These are phyloP conservation scores for Amphimallon solstitiale DNA, from an alignment of 2,888 invertebrate species.

Conservation along the genomic window DNA sequence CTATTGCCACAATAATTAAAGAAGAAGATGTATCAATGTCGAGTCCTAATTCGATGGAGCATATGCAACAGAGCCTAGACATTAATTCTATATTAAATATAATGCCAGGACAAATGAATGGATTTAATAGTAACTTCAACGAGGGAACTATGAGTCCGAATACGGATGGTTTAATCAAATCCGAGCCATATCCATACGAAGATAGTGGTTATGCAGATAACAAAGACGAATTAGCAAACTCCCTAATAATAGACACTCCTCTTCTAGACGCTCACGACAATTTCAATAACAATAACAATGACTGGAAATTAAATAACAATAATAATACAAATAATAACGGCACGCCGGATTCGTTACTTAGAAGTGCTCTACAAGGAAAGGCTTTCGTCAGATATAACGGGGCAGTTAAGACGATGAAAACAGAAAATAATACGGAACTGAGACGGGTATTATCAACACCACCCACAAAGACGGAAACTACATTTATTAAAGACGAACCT, in stretches of 20 bases:
- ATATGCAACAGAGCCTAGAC: slow-evolving; percentile 72
- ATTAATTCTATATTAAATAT: slow-evolving; percentile 83
- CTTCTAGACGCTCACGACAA: slow-evolving; percentile 67
- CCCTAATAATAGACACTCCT: slow-evolving; percentile 66
- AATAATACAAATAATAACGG: slow-evolving; percentile 61
- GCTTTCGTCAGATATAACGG: slow-evolving; percentile 64
- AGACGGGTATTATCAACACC: slow-evolving; percentile 66
- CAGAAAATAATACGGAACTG: slow-evolving; percentile 65
- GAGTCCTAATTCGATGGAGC: slow-evolving; percentile 70
- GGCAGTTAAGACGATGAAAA: slow-evolving; percentile 52
- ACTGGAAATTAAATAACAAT: slow-evolving; percentile 83
- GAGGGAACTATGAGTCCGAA: slow-evolving; percentile 68
- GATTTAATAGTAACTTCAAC: slow-evolving; percentile 69
- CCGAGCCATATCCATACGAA: slow-evolving; percentile 79
- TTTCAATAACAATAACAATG: slow-evolving; percentile 81
- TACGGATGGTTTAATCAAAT: slow-evolving; percentile 73
- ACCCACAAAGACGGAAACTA: slow-evolving; percentile 62
- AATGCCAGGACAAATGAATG: slow-evolving; percentile 72
- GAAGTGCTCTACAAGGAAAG: slow-evolving; percentile 87
- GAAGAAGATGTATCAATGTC: slow-evolving; percentile 74
- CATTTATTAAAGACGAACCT: slow-evolving; percentile 58
- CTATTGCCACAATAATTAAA: slow-evolving; percentile 70
- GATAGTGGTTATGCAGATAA: slow-evolving; percentile 79
- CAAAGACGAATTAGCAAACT: slow-evolving; percentile 66
- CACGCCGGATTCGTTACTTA: slow-evolving; percentile 77